Conservation (phyloP, 1,140 invertebrate species). For the Branchinecta lindahli region DNA sequence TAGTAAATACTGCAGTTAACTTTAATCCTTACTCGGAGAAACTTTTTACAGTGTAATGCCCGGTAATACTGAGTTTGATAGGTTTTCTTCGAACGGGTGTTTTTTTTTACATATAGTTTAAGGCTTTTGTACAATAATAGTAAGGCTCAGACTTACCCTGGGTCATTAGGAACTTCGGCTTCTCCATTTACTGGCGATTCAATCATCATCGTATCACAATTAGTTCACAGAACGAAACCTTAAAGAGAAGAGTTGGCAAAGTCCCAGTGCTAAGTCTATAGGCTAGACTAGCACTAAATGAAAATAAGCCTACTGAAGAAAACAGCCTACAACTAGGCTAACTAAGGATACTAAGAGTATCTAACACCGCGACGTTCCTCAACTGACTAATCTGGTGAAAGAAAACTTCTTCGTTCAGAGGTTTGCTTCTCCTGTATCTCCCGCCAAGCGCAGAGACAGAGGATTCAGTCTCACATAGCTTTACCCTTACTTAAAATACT, state of each 20-base stretch:
- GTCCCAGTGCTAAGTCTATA: background rate
- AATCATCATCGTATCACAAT: background rate
- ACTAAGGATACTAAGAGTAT: conserved; percentile 3
- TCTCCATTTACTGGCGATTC: conserved; percentile 6
- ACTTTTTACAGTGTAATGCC: too few relatives aligned
- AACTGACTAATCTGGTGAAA: background rate
- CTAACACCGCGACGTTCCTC: background rate
- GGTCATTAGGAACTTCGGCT: conserved; percentile 8
- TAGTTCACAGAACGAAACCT: background rate
- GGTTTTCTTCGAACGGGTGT: too few relatives aligned
- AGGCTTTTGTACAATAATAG: too few relatives aligned
- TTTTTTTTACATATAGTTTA: too few relatives aligned
- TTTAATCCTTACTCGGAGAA: too few relatives aligned
- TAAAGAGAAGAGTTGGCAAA: background rate
- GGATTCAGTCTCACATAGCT: too few relatives aligned
- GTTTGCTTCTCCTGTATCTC: too few relatives aligned
- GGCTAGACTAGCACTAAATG: conserved; percentile 4
- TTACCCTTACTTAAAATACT: too few relatives aligned
- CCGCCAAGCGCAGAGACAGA: too few relatives aligned
- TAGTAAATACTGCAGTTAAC: too few relatives aligned
- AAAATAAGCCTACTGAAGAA: conserved; percentile 8
- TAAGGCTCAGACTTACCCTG: background rate
- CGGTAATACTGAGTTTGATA: too few relatives aligned
- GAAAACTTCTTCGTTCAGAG: too few relatives aligned
- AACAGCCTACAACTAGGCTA: background rate